Base-by-base conservation (phyloP, 2,797 vertebrate species). In the Mionectes olivaceus region DNA sequence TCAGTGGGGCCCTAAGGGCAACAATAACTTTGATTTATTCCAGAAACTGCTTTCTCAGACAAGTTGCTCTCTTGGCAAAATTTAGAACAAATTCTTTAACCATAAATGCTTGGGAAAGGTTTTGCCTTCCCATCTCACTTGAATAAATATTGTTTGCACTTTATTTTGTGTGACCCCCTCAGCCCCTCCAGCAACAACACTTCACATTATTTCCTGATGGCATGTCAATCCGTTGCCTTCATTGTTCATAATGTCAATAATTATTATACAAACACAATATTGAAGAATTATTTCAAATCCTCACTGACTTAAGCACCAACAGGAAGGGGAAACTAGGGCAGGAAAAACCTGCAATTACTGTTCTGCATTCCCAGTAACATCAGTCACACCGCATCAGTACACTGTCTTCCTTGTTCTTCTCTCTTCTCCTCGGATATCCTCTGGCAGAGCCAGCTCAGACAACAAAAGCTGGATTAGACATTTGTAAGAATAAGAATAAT, bases 11-110 rank as follows among this genome's bases (percentile, higher is more conserved):
- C 95, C 92, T 87, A 23, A 87, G 91, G 93, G 90, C 68, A 78
- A 78, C 80, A 63, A 59, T 41, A 70, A 70, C 68, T 94, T 91
- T 94, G 89, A 84, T 94, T 93, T 85, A 89, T 70, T 96, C 94
- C 87, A 90, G 95, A 93, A 96, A 91, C 61, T 49, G 56, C 78
- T 80, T 92, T 96, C 89, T 91, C 73, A 90, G 89, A 79, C 61
- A 56, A 71, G 56, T 21, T 88, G 57, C 69, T 92, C 27, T 93
- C 92, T 39, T 37, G 69, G 83, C 73, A 95, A 92, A 60, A 87
- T 65, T 86, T 75, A 69, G 74, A 79, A 79, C 4, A 35, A 78
- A 83, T 60, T 88, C 80, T 88, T 86, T 44, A 93, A 24, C 27
- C 79, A 39, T 44, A 80, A 75, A 70, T 27, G 80, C 68, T 65